These are phyloP conservation scores for Micropterix aruncella DNA, from an alignment of 2,888 invertebrate genomes.

Conservation along the genomic window DNA sequence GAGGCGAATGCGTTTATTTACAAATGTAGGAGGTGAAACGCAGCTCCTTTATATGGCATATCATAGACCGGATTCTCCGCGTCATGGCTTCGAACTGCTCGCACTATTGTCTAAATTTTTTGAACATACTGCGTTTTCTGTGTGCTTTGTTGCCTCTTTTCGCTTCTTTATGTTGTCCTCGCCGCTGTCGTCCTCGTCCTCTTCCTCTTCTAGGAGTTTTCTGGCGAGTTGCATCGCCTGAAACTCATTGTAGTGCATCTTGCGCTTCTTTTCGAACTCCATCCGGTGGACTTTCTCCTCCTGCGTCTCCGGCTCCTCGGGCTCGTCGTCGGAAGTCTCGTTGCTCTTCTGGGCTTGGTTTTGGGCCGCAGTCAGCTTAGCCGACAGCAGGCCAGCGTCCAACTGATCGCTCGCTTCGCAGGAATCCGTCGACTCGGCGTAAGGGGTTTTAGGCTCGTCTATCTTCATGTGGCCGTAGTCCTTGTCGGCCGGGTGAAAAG, in stretches of 20 bases:
- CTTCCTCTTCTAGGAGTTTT: constrained; percentile 81
- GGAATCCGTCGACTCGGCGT: constrained; percentile 44
- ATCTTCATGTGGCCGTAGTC: constrained; percentile 99
- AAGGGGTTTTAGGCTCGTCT: constrained; percentile 95
- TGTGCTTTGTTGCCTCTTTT: constrained; percentile 41
- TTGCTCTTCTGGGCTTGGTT: constrained; percentile 33
- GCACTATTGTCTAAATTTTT: no score
- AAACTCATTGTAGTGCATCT: constrained; percentile 96
- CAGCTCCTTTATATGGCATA: no score
- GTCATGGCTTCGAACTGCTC: background rate
- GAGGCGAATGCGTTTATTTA: no score
- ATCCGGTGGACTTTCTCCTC: constrained; percentile 51
- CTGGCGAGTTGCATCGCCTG: constrained; percentile 80
- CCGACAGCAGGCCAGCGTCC: constrained; percentile 61
- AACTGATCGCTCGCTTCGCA: constrained; percentile 43
- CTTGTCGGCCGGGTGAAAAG: constrained; percentile 94
- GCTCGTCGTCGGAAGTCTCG: constrained; percentile 39
- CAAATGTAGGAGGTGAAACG: no score
- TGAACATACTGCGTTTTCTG: background rate
- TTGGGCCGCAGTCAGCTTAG: constrained; percentile 48
- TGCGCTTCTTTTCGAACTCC: constrained; percentile 85
- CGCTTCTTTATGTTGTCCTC: constrained; percentile 62
- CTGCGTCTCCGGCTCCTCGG: constrained; percentile 43
- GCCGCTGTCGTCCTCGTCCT: constrained; percentile 54
- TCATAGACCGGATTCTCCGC: no score